phyloP scores from a whole-genome alignment of 2,888 invertebrate genomes.

The Elysia crispata region DNA sequence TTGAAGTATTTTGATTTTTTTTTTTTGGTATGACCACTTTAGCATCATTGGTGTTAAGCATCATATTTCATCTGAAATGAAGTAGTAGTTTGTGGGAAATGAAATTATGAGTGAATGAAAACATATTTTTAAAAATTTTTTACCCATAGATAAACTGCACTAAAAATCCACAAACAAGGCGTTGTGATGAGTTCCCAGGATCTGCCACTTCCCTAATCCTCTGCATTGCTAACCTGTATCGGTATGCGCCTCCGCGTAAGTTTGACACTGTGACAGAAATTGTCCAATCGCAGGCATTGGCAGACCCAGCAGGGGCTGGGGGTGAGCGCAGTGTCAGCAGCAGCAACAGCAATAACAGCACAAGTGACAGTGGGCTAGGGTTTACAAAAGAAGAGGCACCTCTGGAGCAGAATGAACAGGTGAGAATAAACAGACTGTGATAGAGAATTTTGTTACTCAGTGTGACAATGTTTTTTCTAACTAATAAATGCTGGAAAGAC shows the following conservation, averaged over 20 bases:
- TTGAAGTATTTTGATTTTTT: too few species aligned
- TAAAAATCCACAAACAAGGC: constrained; percentile 77
- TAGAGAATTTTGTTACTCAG: too few species aligned
- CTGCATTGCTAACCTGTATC: constrained; percentile 81
- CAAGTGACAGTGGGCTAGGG: constrained; percentile 96
- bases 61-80: too few species aligned
- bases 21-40: too few species aligned
- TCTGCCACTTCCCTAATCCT: constrained; percentile 84
- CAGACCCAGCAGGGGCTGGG: constrained; percentile 80
- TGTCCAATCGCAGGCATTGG: constrained; percentile 69
- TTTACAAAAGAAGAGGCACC: constrained; percentile 80
- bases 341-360: constrained; percentile 87
- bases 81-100: too few species aligned
- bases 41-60: too few species aligned
- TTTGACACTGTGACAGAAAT: constrained; percentile 64
- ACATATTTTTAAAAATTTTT: too few species aligned
- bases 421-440: constrained; percentile 32
- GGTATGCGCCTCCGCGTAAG: constrained; percentile 64
- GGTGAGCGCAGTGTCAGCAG: constrained; percentile 91
- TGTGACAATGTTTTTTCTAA: too few species aligned
- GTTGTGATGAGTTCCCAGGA: constrained; percentile 92
- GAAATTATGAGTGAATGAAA: too few species aligned
- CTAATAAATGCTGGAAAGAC: too few species aligned
- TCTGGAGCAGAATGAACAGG: constrained; percentile 73
- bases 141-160: constrained; percentile 77